Conservation (phyloP, 2,113 vertebrate species). For the Dryoscopus gambensis region DNA sequence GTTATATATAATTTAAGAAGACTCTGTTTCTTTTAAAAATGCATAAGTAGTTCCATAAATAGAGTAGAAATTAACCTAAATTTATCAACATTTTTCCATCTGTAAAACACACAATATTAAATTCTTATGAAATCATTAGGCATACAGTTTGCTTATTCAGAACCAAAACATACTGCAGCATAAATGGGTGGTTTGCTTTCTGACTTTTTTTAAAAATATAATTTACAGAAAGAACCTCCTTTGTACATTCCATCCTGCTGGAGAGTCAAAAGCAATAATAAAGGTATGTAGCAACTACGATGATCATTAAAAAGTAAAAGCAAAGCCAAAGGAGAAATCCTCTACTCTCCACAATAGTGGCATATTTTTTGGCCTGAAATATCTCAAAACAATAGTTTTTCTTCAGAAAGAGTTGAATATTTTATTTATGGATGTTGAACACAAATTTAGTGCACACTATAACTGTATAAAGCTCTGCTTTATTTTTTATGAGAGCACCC, state of each 20-base stretch:
- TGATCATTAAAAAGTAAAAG: background rate
- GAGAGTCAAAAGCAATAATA: background rate
- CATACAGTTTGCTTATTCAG: slow-evolving; percentile 37
- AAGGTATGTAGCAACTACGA: background rate
- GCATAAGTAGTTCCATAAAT: slow-evolving; percentile 55
- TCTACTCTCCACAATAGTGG: background rate
- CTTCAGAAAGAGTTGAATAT: slow-evolving; percentile 47
- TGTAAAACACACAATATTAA: slow-evolving; percentile 64
- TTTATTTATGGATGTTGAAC: slow-evolving; percentile 56
- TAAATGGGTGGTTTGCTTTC: background rate
- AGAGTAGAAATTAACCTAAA: slow-evolving; percentile 62
- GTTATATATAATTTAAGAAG: slow-evolving; percentile 60
- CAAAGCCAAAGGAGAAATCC: background rate
- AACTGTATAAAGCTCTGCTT: slow-evolving; percentile 54
- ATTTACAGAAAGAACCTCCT: background rate
- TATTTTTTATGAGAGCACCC: slow-evolving; percentile 65
- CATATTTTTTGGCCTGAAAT: background rate
- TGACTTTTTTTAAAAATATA: background rate
- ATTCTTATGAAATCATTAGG: slow-evolving; percentile 63
- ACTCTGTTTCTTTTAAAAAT: slow-evolving; percentile 60
- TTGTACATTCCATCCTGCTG: background rate
- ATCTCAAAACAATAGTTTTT: slow-evolving; percentile 43
- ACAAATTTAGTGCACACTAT: slow-evolving; percentile 34
- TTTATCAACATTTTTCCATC: slow-evolving; percentile 57
- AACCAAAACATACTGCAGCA: slow-evolving; percentile 32